Percentiles rank a stretch among this genome's conserved stretches.
phyloP scores from a whole-genome alignment of 2,797 vertebrate species.

The Fistularia tabacaria region DNA sequence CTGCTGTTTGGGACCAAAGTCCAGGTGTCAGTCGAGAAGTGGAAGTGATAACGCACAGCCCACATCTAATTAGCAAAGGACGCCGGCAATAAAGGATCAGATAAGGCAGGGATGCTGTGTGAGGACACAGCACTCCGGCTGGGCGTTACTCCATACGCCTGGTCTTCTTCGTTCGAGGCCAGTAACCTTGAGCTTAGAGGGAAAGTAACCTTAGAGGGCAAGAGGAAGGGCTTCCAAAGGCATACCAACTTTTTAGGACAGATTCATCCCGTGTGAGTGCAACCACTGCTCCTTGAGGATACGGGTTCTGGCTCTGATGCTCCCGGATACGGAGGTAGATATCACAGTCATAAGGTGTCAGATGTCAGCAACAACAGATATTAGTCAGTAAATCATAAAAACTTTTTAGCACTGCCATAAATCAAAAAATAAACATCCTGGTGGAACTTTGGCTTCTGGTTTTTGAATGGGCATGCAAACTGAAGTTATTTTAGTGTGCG shows the following conservation, averaged over 20 bases:
- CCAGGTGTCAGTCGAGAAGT: conserved; percentile 30
- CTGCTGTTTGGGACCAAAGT: conserved; percentile 53
- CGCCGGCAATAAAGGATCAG: conserved; percentile 54
- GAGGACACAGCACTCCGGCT: conserved; percentile 10
- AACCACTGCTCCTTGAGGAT: too few species aligned
- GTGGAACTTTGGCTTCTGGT: not conserved
- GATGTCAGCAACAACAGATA: not conserved
- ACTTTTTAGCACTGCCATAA: not conserved
- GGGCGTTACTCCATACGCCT: conserved; percentile 72
- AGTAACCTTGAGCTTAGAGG: conserved; percentile 15
- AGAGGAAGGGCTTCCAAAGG: too few species aligned
- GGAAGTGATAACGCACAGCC: conserved; percentile 33
- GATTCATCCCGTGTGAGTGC: too few species aligned
- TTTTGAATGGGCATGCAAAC: not conserved
- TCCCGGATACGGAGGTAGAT: too few species aligned
- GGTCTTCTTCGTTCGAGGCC: conserved; percentile 63
- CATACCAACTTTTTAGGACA: not conserved
- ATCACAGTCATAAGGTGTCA: not conserved
- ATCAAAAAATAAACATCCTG: not conserved
- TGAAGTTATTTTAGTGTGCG: not conserved
- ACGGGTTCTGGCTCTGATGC: too few species aligned
- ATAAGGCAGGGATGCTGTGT: conserved; percentile 50
- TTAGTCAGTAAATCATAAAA: conserved; percentile 4
- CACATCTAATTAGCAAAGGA: conserved; percentile 50
- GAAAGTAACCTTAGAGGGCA: too few species aligned